Conservation (phyloP, 2,113 vertebrate species). For the Camelus bactrianus region DNA sequence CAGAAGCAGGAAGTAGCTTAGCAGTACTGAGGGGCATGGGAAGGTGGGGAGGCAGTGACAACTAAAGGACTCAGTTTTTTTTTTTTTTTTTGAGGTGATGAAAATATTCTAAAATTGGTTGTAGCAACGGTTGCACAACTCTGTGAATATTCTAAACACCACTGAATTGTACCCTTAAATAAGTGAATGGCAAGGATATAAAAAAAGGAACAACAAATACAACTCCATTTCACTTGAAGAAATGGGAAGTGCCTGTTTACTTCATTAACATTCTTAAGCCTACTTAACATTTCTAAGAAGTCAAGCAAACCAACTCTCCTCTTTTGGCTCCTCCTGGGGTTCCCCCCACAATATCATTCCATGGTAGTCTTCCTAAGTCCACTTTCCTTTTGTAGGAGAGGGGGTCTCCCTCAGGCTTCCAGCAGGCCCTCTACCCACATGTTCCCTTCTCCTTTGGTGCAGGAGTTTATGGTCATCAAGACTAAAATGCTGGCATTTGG, state of each 20-base stretch:
- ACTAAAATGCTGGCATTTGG: conserved; percentile 43
- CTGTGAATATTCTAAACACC: background rate
- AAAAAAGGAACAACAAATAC: conserved; percentile 48
- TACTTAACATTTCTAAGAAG: conserved; percentile 25
- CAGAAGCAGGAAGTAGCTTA: conserved; percentile 36
- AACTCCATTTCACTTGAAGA: conserved; percentile 55
- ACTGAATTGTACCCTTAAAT: conserved; percentile 28
- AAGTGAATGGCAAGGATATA: conserved; percentile 27
- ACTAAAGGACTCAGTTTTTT: background rate
- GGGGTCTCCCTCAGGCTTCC: background rate
- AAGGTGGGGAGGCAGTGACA: background rate
- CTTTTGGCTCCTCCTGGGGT: background rate
- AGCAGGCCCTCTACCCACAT: background rate
- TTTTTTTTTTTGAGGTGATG: background rate
- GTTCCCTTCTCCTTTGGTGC: background rate
- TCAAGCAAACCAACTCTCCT: conserved; percentile 46
- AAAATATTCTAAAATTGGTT: conserved; percentile 63
- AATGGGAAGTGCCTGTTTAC: conserved; percentile 50
- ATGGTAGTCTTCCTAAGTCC: conserved; percentile 22
- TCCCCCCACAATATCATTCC: background rate
- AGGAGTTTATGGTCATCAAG: background rate
- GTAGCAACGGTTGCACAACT: background rate
- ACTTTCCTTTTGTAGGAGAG: background rate
- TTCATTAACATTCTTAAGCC: conserved; percentile 61
- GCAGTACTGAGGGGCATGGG: background rate